These are phyloP conservation scores for Saccostrea echinata DNA, from an alignment of 1,140 invertebrate genomes.

Conservation along the genomic window DNA sequence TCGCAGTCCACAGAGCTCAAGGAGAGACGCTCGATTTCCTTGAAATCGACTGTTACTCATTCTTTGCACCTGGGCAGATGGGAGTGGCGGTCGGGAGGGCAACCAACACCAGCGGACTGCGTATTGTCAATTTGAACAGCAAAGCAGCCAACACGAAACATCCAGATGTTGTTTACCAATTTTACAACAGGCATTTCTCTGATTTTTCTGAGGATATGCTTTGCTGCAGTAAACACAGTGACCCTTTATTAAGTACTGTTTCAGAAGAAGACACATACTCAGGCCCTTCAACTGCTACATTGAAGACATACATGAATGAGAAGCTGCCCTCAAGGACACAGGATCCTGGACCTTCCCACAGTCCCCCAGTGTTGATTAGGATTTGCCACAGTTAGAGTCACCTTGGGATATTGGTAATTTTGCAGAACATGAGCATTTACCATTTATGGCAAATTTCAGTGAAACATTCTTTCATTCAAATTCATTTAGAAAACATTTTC, in stretches of 20 bases:
- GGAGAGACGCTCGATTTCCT: constrained; percentile 44
- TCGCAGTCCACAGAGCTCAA: constrained; percentile 54
- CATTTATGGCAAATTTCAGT: no score
- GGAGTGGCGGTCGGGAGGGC: constrained; percentile 52
- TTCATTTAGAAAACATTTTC: not conserved
- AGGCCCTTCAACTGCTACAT: no score
- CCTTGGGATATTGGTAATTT: no score
- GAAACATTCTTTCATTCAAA: no score
- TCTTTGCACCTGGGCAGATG: constrained; percentile 59
- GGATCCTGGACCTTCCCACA: no score
- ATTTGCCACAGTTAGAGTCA: no score
- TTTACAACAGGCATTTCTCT: constrained; percentile 44
- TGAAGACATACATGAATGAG: no score
- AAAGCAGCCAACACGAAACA: constrained; percentile 16
- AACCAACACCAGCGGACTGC: constrained; percentile 21
- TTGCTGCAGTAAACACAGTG: constrained; percentile 45
- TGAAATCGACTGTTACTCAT: constrained; percentile 53
- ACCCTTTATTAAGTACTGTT: no score
- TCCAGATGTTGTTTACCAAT: constrained; percentile 48
- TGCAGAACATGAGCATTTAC: no score
- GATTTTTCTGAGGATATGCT: not conserved
- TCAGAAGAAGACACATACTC: no score
- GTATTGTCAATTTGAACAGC: constrained; percentile 38
- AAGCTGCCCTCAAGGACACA: no score
- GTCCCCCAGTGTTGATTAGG: no score